Evolutionary conservation across 2,113 vertebrate species (phyloP).

Genomic region (Pitta sordida): DNA sequence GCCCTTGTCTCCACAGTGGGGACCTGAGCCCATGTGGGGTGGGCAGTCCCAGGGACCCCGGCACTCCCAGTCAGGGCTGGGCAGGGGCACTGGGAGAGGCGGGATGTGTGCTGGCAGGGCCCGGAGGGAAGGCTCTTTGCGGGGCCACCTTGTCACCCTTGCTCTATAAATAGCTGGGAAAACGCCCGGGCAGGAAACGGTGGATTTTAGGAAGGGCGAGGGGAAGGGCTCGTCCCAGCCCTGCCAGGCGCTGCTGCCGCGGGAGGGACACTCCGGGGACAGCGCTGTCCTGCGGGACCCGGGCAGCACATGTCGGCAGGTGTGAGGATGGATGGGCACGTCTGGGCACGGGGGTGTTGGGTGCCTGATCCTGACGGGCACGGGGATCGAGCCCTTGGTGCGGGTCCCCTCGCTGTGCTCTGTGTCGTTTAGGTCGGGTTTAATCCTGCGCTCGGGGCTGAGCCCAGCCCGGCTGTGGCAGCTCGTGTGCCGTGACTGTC

Average conservation of each 20-base stretch:
- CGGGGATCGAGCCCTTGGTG: not conserved
- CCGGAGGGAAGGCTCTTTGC: not conserved
- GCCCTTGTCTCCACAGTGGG: not conserved
- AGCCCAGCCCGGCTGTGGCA: not conserved
- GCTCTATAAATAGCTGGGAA: slow-evolving; percentile 33
- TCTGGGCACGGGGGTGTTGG: not conserved
- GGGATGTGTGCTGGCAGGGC: not conserved
- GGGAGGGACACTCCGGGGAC: too few relatives aligned
- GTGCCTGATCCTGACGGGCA: not conserved
- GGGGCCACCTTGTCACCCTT: slow-evolving; percentile 9
- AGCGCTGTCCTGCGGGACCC: not conserved
- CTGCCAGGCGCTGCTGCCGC: not conserved
- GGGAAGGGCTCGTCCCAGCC: not conserved
- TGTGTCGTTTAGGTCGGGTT: not conserved
- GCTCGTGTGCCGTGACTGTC: not conserved
- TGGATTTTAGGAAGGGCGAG: not conserved
- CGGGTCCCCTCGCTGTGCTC: not conserved
- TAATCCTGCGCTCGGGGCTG: not conserved
- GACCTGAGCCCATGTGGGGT: not conserved
- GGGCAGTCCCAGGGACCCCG: not conserved
- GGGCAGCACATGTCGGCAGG: not conserved
- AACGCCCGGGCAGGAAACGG: not conserved
- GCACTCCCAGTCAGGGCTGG: not conserved
- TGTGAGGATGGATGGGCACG: not conserved
- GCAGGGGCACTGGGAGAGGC: not conserved